Base-by-base conservation (phyloP, 2,888 invertebrate species). In the Orthonevra nobilis region DNA sequence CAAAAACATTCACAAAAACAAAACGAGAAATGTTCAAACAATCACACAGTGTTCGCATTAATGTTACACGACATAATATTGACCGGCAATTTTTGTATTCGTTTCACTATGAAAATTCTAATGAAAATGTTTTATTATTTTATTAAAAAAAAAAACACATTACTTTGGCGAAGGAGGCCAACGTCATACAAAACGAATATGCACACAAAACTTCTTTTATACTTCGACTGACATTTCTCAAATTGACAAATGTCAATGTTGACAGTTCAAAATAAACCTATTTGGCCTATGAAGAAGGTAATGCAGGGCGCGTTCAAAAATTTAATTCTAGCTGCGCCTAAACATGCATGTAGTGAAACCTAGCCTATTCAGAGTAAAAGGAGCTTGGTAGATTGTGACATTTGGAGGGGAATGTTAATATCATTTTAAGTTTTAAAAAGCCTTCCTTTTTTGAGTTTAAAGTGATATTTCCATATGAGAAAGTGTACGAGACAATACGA, bases 111-210 rank as follows among this genome's bases (percentile, higher is more conserved):
- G n/a, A n/a, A n/a, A n/a, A n/a, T n/a, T n/a, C n/a, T n/a, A n/a
- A n/a, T 9, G 4, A 34, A 15, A 17, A 7, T 32, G n/a, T 32
- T 64, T 52, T 23, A 23, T 15, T 36, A 12, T 44, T 40, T 6
- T 20, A 10, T 9, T 28, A 5, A 14, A 42, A 44, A 30, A 42
- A 36, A n/a, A 34, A 54, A 30, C 20, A 54, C 46, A 38, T 15
- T 10, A 40, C 12, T 32, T 6, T n/a, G 26, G 26, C 14, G 28
- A 56, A 66, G 38, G 34, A 34, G 36, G 63, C 20, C 75, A 63
- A 75, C 75, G 75, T 75, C 46, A 69, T 70, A 44, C 12, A 32
- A 70, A 58, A 56, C 9, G 50, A 42, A 63, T 42, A 36, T 32
- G 19, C 48, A 48, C 63, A 46, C 42, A 63, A 9, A 32, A 19